A percentile compares a stretch with the other conserved stretches of the same genome.
phyloP scores from a whole-genome alignment of 2,888 invertebrate species.

The Andrena fulva region DNA sequence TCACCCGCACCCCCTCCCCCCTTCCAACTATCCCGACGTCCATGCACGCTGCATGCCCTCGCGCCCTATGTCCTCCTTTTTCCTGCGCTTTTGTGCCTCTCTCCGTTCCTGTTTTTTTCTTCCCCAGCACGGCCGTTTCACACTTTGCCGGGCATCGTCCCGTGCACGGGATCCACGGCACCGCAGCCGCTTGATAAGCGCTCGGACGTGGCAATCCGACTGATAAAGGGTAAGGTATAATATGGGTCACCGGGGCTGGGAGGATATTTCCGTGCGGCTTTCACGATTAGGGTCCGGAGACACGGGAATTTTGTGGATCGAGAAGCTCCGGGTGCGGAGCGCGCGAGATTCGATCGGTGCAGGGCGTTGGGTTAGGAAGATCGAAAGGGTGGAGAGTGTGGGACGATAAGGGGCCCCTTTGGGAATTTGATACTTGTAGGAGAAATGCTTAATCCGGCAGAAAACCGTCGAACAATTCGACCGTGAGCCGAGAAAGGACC shows the following conservation, averaged over 20 bases:
- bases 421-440: no score
- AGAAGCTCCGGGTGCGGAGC: neutral
- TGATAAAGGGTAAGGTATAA: neutral
- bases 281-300: neutral
- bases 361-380: no score
- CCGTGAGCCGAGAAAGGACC: neutral
- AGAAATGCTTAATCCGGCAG: neutral
- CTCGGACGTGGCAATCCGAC: neutral
- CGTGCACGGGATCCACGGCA: neutral
- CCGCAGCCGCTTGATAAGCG: conserved; percentile 12
- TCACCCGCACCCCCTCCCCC: neutral
- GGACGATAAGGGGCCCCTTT: no score
- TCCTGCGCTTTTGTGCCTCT: neutral
- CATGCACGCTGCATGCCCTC: conserved; percentile 28
- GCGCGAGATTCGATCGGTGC: no score
- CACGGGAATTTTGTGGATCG: neutral
- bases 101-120: conserved; percentile 16
- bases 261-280: conserved; percentile 7
- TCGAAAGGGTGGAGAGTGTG: no score
- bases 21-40: conserved; percentile 4
- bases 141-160: neutral
- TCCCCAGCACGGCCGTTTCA: conserved; percentile 7
- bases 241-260: conserved; percentile 19
- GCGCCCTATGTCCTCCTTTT: conserved; percentile 32
- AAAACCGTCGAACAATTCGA: neutral